Evolutionary conservation across 2,888 invertebrate genomes (phyloP).

Genomic region (Andrena marginata): DNA sequence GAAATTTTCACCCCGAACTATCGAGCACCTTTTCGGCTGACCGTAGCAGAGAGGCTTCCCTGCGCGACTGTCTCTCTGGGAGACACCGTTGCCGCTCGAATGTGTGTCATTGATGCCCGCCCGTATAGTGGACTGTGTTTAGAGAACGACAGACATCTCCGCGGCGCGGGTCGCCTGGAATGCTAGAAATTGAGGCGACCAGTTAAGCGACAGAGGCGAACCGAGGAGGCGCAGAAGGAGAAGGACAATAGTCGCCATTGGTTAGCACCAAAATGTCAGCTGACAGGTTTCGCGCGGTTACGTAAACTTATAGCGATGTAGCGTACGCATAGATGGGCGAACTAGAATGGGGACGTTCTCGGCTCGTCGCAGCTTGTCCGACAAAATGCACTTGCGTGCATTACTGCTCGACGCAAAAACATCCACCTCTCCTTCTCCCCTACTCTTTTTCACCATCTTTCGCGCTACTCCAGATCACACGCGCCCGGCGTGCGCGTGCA

Average conservation of each 20-base stretch:
- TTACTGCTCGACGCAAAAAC: constrained; percentile 79
- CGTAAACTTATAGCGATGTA: constrained; percentile 82
- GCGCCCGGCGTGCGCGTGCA: neutral
- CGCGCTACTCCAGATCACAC: constrained; percentile 28
- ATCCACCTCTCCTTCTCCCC: constrained; percentile 66
- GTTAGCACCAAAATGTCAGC: constrained; percentile 80
- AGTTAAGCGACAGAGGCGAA: constrained; percentile 15
- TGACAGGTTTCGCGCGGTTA: constrained; percentile 82
- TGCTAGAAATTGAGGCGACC: constrained; percentile 45
- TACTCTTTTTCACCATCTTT: constrained; percentile 53
- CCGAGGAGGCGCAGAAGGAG: constrained; percentile 27
- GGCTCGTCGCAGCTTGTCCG: constrained; percentile 74
- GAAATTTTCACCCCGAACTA: neutral
- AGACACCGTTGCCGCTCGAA: neutral
- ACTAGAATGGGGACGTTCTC: constrained; percentile 81
- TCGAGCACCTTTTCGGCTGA: too few species aligned
- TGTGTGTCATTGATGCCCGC: constrained; percentile 8
- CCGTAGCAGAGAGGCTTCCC: too few species aligned
- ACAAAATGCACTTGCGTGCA: constrained; percentile 78
- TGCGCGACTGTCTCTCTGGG: neutral
- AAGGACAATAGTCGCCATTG: constrained; percentile 68
- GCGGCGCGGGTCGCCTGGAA: constrained; percentile 12
- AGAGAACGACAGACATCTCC: constrained; percentile 14
- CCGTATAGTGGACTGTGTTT: constrained; percentile 3
- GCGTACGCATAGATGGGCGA: constrained; percentile 74